These are phyloP conservation scores for Drosophila leontia DNA, from an alignment of 1,140 invertebrate genomes.

Conservation along the genomic window DNA sequence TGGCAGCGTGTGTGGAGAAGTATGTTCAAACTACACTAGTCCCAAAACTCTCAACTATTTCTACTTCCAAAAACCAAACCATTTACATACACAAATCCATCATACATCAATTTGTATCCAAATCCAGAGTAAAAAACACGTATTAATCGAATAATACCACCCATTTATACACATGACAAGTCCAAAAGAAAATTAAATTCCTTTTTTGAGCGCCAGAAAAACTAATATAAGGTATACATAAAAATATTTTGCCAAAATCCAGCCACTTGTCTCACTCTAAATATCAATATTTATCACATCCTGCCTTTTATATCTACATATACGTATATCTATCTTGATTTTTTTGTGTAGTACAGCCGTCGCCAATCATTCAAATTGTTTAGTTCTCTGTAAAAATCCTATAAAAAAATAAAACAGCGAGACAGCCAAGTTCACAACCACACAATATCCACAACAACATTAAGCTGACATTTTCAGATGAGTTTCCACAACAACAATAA, in stretches of 20 bases:
- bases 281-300: slow-evolving; percentile 19
- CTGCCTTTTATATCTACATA: slow-evolving; percentile 22
- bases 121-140: slow-evolving; percentile 32
- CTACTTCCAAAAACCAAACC: slow-evolving; percentile 36
- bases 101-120: slow-evolving; percentile 28
- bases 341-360: slow-evolving; percentile 26
- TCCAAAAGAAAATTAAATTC: slow-evolving; percentile 20
- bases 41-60: slow-evolving; percentile 42
- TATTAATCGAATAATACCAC: slow-evolving; percentile 18
- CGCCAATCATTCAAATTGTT: slow-evolving; percentile 17
- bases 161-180: slow-evolving; percentile 9
- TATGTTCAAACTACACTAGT: slow-evolving; percentile 80
- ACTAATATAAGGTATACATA: slow-evolving; percentile 23
- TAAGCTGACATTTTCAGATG: slow-evolving; percentile 12
- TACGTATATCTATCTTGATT: slow-evolving; percentile 26
- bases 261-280: slow-evolving; percentile 8
- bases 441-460: slow-evolving; percentile 17
- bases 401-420: slow-evolving; percentile 14
- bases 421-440: slow-evolving; percentile 8
- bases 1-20: slow-evolving; percentile 83
- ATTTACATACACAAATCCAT: slow-evolving; percentile 29
- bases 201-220: slow-evolving; percentile 28
- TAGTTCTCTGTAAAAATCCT: slow-evolving; percentile 12
- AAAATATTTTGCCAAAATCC: slow-evolving; percentile 19
- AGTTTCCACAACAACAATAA: slow-evolving; percentile 14